Conservation (phyloP, 2,888 invertebrate species). For the Periphyllus acericola region DNA sequence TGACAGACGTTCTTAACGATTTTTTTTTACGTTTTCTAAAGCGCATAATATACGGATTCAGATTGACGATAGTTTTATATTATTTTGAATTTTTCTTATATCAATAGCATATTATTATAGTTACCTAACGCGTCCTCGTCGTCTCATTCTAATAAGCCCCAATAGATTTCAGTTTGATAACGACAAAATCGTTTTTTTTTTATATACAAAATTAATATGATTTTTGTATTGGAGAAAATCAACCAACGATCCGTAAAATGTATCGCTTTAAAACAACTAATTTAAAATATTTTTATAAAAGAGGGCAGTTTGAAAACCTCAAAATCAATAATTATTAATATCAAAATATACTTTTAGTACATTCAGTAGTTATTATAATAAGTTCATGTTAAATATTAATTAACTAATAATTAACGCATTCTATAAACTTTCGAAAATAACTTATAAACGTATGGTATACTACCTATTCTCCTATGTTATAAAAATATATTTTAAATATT, state of each 20-base stretch:
- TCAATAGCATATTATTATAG: not conserved
- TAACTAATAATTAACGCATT: too few relatives aligned
- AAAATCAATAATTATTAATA: not conserved
- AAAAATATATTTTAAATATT: too few relatives aligned
- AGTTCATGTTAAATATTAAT: too few relatives aligned
- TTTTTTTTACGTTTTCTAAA: not conserved
- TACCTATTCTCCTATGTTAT: too few relatives aligned
- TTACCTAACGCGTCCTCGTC: conserved; percentile 2
- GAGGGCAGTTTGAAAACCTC: not conserved
- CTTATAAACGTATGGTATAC: too few relatives aligned
- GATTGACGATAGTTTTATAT: not conserved
- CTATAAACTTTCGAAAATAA: too few relatives aligned
- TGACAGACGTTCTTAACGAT: not conserved
- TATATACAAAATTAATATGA: not conserved
- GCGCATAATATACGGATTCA: not conserved
- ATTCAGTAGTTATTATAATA: too few relatives aligned
- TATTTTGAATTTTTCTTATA: too few relatives aligned
- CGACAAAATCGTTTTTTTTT: not conserved
- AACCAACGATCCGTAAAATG: conserved; percentile 8
- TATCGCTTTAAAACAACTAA: not conserved
- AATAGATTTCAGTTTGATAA: not conserved
- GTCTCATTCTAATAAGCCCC: conserved; percentile 30
- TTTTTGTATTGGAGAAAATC: not conserved
- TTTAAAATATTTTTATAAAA: too few relatives aligned
- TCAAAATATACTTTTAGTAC: not conserved